Percentiles rank a stretch among this genome's conserved stretches.
Conservation (phyloP, 2,888 invertebrate genomes). For the Agonopterix arenella region DNA sequence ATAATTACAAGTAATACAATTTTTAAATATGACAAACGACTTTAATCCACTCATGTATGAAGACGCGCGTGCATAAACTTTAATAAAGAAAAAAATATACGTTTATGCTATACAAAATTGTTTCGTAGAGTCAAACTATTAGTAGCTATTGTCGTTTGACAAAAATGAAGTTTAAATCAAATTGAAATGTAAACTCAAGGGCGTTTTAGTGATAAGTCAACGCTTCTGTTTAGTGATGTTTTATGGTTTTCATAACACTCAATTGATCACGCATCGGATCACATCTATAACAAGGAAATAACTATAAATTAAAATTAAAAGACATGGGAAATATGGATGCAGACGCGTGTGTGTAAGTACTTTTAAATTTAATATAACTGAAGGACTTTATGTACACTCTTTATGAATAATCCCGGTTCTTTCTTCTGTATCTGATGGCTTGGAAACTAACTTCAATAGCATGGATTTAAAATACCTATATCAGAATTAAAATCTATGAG, state of each 20-base stretch:
- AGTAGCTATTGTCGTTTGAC: background rate
- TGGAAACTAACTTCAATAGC: too few species aligned
- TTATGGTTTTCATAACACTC: slow-evolving; percentile 70
- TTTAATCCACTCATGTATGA: slow-evolving; percentile 62
- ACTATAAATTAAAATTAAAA: slow-evolving; percentile 40
- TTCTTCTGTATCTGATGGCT: too few species aligned
- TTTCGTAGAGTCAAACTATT: background rate
- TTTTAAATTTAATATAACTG: slow-evolving; percentile 26
- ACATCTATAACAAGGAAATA: slow-evolving; percentile 33
- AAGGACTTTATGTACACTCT: too few species aligned
- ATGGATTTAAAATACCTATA: too few species aligned
- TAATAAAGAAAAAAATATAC: slow-evolving; percentile 24
- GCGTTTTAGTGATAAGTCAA: slow-evolving; percentile 51
- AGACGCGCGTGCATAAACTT: slow-evolving; percentile 47
- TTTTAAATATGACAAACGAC: slow-evolving; percentile 68
- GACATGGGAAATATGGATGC: slow-evolving; percentile 39
- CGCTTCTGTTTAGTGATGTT: slow-evolving; percentile 51
- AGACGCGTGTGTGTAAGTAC: slow-evolving; percentile 35
- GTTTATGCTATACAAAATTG: slow-evolving; percentile 9
- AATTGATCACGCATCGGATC: slow-evolving; percentile 64
- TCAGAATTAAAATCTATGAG: too few species aligned
- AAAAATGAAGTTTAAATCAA: slow-evolving; percentile 31
- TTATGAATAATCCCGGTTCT: too few species aligned
- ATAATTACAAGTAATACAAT: slow-evolving; percentile 55
- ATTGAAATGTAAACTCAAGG: slow-evolving; percentile 59